Base-by-base conservation (phyloP, 2,797 vertebrate genomes). In the Morus bassanus region DNA sequence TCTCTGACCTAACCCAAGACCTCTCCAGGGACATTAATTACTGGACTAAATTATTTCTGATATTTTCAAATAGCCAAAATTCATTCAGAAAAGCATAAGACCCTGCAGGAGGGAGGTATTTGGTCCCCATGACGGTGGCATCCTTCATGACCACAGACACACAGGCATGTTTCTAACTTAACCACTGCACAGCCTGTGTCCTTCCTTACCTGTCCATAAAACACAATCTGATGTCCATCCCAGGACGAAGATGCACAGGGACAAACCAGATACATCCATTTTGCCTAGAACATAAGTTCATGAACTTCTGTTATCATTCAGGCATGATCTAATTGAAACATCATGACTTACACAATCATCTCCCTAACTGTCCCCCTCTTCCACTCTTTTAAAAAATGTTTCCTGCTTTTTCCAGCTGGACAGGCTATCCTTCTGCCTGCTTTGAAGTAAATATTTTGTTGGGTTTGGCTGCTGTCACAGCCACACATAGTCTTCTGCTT, bases 371-470 rank as follows among this genome's bases (percentile, higher is more conserved):
- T 56, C 61, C 51, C 37, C 8, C 13, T 46, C 65, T 89, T 81
- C 27, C 57, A 7, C 45, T 60, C 48, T 74, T 74, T 56, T 10
- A n/a, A 64, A 86, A 90, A 33, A 41, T 1, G 3, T 41, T 93
- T 96, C 94, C 93, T 95, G 91, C 60, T 69, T 86, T 94, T 90
- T 88, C 83, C 92, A 94, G 95, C 93, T 96, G 96, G 85, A 93
- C 83, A 86, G 5, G 7, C 45, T 35, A 45, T 81, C 83, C 93
- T 85, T 84, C 88, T 88, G 85, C 80, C 86, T 93, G 86, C 95
- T 96, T 92, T 87, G 93, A 94, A 94, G 80, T 82, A 94, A 96
- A 95, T 37, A 39, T 85, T 75, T 95, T 96, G 92, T 94, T 96
- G 86, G 86, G 59, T 56, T 97, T 96, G 96, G 96, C 96, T 72